Evolutionary conservation across 2,888 invertebrate species (phyloP).

Genomic region (Xestia rhomboidea): DNA sequence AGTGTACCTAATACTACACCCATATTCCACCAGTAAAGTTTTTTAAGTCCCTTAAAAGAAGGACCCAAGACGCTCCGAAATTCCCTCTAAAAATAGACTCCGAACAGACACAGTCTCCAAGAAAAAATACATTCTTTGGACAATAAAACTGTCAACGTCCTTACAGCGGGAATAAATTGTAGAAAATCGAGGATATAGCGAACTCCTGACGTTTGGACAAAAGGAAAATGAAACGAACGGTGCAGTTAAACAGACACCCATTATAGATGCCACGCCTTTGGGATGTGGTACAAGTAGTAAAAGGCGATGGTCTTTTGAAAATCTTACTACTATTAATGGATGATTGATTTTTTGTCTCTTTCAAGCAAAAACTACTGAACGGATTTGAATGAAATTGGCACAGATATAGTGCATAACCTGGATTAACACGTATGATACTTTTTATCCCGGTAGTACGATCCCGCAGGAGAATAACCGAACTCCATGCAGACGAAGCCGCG

Average conservation of each 20-base stretch:
- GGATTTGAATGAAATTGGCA: too few species aligned
- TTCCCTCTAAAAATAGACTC: neutral
- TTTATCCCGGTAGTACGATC: too few species aligned
- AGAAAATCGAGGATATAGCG: conserved; percentile 45
- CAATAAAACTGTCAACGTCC: neutral
- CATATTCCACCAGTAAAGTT: neutral
- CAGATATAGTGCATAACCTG: too few species aligned
- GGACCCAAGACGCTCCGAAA: neutral
- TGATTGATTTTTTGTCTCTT: too few species aligned
- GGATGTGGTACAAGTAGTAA: conserved; percentile 27
- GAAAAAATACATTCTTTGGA: neutral
- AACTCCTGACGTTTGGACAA: conserved; percentile 44
- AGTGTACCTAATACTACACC: neutral
- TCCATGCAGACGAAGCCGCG: too few species aligned
- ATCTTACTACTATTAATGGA: neutral
- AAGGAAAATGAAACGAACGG: conserved; percentile 48
- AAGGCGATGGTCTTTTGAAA: neutral
- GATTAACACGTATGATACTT: too few species aligned
- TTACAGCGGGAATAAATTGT: conserved; percentile 18
- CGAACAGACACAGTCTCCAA: neutral
- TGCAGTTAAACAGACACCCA: conserved; percentile 61
- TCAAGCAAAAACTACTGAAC: too few species aligned
- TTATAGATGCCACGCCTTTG: conserved; percentile 61
- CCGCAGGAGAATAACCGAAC: too few species aligned
- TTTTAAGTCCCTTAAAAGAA: too few species aligned